Percentiles rank a stretch among this genome's conserved stretches.
These are phyloP conservation scores for Montipora sp. DNA, from an alignment of 64 coral and sea anemone genomes.

Conservation along the genomic window DNA sequence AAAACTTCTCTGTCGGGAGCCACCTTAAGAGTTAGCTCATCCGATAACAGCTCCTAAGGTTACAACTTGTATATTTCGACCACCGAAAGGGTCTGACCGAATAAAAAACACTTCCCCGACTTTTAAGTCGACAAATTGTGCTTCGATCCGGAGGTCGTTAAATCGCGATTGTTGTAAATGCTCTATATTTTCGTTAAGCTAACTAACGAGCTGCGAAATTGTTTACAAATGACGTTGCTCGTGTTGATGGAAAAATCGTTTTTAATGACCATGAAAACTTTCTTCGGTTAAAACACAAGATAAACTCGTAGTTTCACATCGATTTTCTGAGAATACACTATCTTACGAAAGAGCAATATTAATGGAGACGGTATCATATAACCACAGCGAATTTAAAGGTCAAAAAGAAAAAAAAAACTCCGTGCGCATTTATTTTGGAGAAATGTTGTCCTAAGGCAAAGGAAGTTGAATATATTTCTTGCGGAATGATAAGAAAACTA, in stretches of 20 bases:
- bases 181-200: too few relatives aligned
- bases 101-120: too few relatives aligned
- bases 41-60: background rate
- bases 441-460: background rate
- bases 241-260: background rate
- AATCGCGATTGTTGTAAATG: too few relatives aligned
- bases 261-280: background rate
- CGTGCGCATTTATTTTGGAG: background rate
- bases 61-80: background rate
- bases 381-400: background rate
- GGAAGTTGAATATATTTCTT: background rate
- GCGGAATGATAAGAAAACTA: background rate
- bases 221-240: background rate
- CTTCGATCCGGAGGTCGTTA: too few relatives aligned
- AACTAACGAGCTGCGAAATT: background rate
- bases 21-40: background rate
- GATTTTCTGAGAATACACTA: background rate
- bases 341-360: background rate
- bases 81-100: background rate
- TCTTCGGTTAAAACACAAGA: background rate
- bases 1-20: background rate
- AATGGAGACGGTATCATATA: background rate
- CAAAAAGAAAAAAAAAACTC: background rate
- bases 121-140: too few relatives aligned
- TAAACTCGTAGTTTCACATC: background rate